Conservation (phyloP, 2,888 invertebrate species). For the Andricus curvator region DNA sequence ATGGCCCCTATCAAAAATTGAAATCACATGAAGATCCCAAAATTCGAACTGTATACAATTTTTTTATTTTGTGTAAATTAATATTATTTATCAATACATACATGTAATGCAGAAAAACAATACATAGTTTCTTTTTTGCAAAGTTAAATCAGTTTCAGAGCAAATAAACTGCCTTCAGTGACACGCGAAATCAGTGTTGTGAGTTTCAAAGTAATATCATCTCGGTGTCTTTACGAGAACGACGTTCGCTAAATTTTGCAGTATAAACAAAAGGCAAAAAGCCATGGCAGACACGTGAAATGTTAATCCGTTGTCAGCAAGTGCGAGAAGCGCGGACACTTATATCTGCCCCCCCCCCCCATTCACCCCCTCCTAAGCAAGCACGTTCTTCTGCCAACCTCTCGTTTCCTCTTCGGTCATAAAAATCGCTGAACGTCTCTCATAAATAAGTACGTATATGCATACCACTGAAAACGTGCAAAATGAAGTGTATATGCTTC, state of each 20-base stretch:
- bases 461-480: slow-evolving; percentile 40
- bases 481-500: slow-evolving; percentile 19
- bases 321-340: slow-evolving; percentile 54
- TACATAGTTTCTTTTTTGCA: background rate
- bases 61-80: too few species aligned
- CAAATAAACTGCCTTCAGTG: background rate
- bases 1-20: too few species aligned
- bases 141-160: background rate
- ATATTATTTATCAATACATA: background rate
- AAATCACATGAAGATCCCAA: too few species aligned
- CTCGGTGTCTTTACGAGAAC: background rate
- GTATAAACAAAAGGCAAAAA: slow-evolving; percentile 34
- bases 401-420: slow-evolving; percentile 43
- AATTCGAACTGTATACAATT: too few species aligned
- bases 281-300: slow-evolving; percentile 49
- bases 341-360: slow-evolving; percentile 42
- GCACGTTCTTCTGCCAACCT: slow-evolving; percentile 20
- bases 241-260: slow-evolving; percentile 48
- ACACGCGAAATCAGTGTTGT: slow-evolving; percentile 37
- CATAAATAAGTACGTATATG: slow-evolving; percentile 36
- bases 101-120: background rate
- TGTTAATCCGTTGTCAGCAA: slow-evolving; percentile 56
- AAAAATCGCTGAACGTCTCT: slow-evolving; percentile 44
- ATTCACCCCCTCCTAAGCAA: slow-evolving; percentile 41
- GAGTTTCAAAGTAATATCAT: slow-evolving; percentile 48